These are phyloP conservation scores for Nematostella vectensis DNA, from an alignment of 92 coral and sea anemone species.

Conservation along the genomic window DNA sequence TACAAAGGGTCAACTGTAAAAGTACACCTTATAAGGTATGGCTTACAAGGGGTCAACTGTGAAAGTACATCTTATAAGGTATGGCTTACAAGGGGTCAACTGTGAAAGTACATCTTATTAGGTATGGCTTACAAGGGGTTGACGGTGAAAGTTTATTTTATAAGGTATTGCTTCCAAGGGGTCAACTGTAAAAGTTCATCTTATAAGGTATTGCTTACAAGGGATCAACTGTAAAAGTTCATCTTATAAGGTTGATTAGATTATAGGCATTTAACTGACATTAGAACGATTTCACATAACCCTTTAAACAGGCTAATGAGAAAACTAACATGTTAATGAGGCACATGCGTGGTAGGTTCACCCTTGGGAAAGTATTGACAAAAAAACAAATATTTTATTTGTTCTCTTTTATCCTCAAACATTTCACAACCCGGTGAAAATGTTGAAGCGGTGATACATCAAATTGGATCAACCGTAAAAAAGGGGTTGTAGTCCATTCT, in stretches of 20 bases:
- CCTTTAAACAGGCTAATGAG: no score
- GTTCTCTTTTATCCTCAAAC: no score
- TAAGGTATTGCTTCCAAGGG: conserved; percentile 97
- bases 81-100: conserved; percentile 97
- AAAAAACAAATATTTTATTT: no score
- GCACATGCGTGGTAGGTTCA: no score
- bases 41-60: background rate
- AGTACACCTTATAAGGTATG: conserved; percentile 54
- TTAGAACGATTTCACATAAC: no score
- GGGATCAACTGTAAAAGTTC: background rate
- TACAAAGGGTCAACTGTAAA: background rate
- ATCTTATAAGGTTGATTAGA: conserved; percentile 80
- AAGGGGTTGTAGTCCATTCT: no score
- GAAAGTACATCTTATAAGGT: conserved; percentile 49
- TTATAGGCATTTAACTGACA: no score
- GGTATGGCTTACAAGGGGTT: conserved; percentile 23
- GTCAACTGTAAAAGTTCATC: conserved; percentile 88
- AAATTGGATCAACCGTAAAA: no score
- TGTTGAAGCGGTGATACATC: no score
- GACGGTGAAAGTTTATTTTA: background rate
- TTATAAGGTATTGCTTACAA: conserved; percentile 46
- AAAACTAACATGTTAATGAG: no score
- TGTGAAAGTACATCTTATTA: conserved; percentile 85
- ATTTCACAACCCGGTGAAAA: no score
- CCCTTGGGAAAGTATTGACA: no score